phyloP scores from a whole-genome alignment of 1,140 invertebrate species.

The Hestina assimilis region DNA sequence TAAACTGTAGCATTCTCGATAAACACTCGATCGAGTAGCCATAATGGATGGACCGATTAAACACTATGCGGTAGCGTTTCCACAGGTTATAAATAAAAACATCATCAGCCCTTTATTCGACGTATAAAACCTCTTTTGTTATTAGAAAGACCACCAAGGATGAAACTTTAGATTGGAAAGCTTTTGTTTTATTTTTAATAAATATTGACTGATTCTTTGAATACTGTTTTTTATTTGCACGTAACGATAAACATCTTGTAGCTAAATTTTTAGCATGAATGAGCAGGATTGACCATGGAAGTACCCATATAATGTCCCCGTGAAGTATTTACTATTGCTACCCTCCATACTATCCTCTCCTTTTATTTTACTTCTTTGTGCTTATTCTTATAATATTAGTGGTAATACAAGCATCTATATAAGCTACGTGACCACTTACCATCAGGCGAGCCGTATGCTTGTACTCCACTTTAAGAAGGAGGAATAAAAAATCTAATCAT shows the following conservation, averaged over 20 bases:
- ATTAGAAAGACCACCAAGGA: constrained; percentile 14
- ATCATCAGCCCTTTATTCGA: constrained; percentile 7
- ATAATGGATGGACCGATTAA: constrained; percentile 10
- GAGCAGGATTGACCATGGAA: too few relatives aligned
- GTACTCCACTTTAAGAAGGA: too few relatives aligned
- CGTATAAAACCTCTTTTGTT: constrained; percentile 17
- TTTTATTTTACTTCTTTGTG: too few relatives aligned
- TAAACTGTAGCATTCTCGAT: not conserved
- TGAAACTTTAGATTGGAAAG: not conserved
- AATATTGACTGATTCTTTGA: not conserved
- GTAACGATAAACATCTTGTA: not conserved
- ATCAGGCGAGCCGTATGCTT: too few relatives aligned
- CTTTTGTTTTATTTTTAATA: not conserved
- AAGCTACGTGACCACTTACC: too few relatives aligned
- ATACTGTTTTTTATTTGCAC: not conserved
- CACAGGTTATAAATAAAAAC: constrained; percentile 16
- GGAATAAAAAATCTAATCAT: too few relatives aligned
- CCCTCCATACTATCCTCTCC: too few relatives aligned
- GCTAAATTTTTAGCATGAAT: too few relatives aligned
- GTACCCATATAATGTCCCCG: too few relatives aligned
- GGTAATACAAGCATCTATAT: too few relatives aligned
- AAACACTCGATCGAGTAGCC: constrained; percentile 2
- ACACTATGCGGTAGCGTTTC: constrained; percentile 17
- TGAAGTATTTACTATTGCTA: too few relatives aligned
- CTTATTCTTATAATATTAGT: too few relatives aligned